A percentile compares a stretch with the other conserved stretches of the same genome.
Conservation (phyloP, 2,113 vertebrate species). For the Podocnemis expansa region DNA sequence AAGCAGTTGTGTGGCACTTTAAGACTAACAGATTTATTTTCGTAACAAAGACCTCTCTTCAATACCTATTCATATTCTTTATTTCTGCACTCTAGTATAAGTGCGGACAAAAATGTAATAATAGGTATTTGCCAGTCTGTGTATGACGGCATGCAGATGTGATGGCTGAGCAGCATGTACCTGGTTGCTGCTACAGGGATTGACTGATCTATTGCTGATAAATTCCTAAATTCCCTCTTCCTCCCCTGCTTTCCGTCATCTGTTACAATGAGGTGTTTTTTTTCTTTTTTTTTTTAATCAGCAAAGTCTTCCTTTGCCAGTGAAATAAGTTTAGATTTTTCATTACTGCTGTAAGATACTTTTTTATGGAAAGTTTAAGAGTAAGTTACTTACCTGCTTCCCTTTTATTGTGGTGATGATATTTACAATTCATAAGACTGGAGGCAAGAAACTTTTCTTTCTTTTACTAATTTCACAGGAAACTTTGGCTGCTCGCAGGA, state of each 20-base stretch:
- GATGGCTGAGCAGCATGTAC: neutral
- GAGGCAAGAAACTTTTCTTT: neutral
- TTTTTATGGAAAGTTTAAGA: neutral
- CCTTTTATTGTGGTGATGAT: neutral
- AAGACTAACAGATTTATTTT: too few relatives aligned
- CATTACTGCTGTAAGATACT: neutral
- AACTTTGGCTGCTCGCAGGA: constrained; percentile 98
- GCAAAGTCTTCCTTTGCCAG: neutral
- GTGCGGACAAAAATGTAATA: neutral
- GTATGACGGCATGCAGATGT: neutral
- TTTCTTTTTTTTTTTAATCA: too few relatives aligned
- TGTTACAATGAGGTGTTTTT: neutral
- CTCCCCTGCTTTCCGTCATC: too few relatives aligned
- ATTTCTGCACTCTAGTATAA: neutral
- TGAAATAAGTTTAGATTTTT: neutral
- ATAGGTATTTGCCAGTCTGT: neutral
- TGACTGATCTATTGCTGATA: neutral
- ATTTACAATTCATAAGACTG: fast-evolving
- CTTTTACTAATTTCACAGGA: constrained; percentile 72
- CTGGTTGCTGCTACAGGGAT: neutral
- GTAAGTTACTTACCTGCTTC: neutral
- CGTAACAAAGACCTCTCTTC: neutral
- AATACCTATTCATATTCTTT: neutral
- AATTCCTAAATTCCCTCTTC: too few relatives aligned
- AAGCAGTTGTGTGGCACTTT: too few relatives aligned